phyloP scores from a whole-genome alignment of 2,888 invertebrate genomes.

The Venusia cambrica region DNA sequence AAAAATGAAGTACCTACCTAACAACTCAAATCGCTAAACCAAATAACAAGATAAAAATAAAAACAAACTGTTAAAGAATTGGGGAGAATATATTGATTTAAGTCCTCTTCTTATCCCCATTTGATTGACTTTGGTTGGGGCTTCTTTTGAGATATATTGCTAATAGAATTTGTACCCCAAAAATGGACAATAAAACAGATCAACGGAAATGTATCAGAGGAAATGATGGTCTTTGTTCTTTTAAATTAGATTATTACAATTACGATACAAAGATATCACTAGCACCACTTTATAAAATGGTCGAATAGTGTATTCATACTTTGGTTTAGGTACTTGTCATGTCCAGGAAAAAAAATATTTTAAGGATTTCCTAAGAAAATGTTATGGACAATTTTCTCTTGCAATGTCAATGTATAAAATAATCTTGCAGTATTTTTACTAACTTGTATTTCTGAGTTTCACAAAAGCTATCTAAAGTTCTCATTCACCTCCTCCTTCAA shows the following conservation, averaged over 20 bases:
- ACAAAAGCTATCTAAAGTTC: constrained; percentile 23
- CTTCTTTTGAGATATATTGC: constrained; percentile 26
- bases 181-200: constrained; percentile 16
- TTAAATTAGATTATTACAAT: constrained; percentile 10
- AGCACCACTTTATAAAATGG: constrained; percentile 9
- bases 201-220: constrained; percentile 11
- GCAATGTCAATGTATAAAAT: too few species aligned
- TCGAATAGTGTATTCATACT: too few species aligned
- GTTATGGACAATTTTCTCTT: too few species aligned
- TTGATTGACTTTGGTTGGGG: constrained; percentile 24
- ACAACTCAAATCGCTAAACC: constrained; percentile 23
- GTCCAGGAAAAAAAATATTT: too few species aligned
- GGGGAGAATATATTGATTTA: constrained; percentile 29
- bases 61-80: constrained; percentile 29
- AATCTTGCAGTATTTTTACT: too few species aligned
- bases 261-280: constrained; percentile 4
- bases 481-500: constrained; percentile 22
- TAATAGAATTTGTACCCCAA: constrained; percentile 25
- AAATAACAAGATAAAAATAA: constrained; percentile 30
- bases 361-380: too few species aligned
- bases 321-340: too few species aligned
- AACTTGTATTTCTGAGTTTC: too few species aligned
- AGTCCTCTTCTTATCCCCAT: constrained; percentile 24
- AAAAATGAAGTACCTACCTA: constrained; percentile 16
- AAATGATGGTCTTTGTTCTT: constrained; percentile 10